Evolutionary conservation across 2,113 vertebrate genomes (phyloP).

Genomic region (Hippopotamus amphibius): DNA sequence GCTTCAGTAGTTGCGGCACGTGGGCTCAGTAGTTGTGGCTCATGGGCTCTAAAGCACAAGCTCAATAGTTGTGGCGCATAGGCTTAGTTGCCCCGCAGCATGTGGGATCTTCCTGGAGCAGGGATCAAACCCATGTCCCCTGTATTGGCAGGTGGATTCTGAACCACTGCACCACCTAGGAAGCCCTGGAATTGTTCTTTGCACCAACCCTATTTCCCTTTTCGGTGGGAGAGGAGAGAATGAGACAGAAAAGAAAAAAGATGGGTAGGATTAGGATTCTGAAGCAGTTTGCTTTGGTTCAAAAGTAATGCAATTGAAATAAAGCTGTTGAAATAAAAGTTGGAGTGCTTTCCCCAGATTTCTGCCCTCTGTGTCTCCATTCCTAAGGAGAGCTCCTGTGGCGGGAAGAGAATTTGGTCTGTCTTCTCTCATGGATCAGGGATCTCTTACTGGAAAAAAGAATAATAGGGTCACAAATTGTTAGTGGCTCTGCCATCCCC

Average conservation of each 20-base stretch:
- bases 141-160: no score
- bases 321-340: slow-evolving; percentile 39
- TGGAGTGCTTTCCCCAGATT: not conserved
- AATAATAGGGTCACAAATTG: not conserved
- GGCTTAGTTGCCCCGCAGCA: no score
- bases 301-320: not conserved
- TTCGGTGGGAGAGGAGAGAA: not conserved
- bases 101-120: no score
- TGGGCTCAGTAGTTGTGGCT: no score
- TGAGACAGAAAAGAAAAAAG: not conserved
- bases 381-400: not conserved
- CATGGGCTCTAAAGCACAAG: no score
- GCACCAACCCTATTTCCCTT: not conserved
- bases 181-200: not conserved
- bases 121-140: no score
- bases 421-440: not conserved
- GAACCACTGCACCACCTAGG: no score
- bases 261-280: not conserved
- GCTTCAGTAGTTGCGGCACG: no score
- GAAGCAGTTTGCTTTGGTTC: not conserved
- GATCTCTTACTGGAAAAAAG: not conserved
- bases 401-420: not conserved
- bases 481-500: not conserved
- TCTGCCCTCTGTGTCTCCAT: not conserved
- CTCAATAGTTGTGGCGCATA: no score